Base-by-base conservation (phyloP, 37 sponge, comb jelly and placozoan species). In the Tethya wilhelma region DNA sequence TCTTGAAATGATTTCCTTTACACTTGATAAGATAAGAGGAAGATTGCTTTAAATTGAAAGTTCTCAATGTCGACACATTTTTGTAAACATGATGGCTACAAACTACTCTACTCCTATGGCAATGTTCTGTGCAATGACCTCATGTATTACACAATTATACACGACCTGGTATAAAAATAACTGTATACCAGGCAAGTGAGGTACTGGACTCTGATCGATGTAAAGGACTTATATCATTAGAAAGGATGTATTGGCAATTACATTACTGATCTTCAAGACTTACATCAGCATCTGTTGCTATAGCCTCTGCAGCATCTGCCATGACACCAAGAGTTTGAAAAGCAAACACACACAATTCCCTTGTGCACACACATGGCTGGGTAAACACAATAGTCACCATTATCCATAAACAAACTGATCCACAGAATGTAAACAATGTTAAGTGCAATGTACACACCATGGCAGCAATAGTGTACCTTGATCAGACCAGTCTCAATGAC, bases 301-400 rank as follows among this genome's bases (percentile, higher is more conserved):
- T 79, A 17, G 79, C 77, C 12, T 93, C 94, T 20, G 94, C 94
- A 42, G 84, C 90, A 73, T 93, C 94, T 42, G 90, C 87, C 94
- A 93, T 93, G 14, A 93, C 94, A 33, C 90, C 90, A 36, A 93
- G 90, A 20, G 89, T 85, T 68, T 93, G 94, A 58, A 89, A 93
- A 26, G 90, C 90, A 82, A 93, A 93, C 59, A 86, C 84, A 75
- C 94, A 93, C 55, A 93, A 79, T 28, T 90, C 90, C 38, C 94
- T 63, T 19, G 87, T 77, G 58, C 94, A 93, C 33, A 93, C 94
- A 71, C 89, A 90, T 0, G 94, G 94, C 90, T 93, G 65, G 34
- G 49, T 1, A 28, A 4, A 22, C 31, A 73, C 2, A 71, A 22
- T 26, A 71, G 11, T 25, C 7, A 12, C 23, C n/a, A n/a, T n/a